phyloP scores from a whole-genome alignment of 1,140 invertebrate species.

The Anadara kagoshimensis region DNA sequence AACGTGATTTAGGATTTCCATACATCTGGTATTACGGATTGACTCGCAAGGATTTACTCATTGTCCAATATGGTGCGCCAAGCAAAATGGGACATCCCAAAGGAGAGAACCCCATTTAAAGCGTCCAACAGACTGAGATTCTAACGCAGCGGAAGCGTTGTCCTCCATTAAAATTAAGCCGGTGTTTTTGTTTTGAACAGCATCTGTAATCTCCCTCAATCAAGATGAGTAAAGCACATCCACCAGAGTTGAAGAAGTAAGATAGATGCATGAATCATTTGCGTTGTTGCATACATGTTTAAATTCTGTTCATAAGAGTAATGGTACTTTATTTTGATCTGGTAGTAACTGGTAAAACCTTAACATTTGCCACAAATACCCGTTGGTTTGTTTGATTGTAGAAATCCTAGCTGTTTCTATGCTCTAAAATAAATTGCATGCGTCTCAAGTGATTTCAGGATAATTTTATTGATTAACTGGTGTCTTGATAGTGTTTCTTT shows the following conservation, averaged over 20 bases:
- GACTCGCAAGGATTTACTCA: too few relatives aligned
- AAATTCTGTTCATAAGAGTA: not conserved
- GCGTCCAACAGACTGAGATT: too few relatives aligned
- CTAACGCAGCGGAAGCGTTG: not conserved
- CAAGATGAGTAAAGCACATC: conserved; percentile 79
- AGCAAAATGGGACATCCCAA: too few relatives aligned
- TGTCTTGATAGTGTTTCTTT: too few relatives aligned
- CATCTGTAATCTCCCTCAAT: conserved; percentile 40
- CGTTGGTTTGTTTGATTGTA: not conserved
- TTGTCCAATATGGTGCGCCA: too few relatives aligned
- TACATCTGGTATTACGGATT: too few relatives aligned
- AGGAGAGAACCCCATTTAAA: too few relatives aligned
- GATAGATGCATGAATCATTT: not conserved
- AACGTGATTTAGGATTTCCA: too few relatives aligned
- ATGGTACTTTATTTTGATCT: not conserved
- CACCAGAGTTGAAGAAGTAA: conserved; percentile 79
- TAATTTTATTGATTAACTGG: too few relatives aligned
- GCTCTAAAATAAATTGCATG: too few relatives aligned
- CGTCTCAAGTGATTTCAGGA: too few relatives aligned
- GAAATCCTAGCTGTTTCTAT: not conserved
- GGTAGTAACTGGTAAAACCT: not conserved
- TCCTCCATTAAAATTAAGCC: conserved; percentile 6
- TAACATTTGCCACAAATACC: not conserved
- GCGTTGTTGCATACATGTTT: not conserved
- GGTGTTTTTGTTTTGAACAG: conserved; percentile 10